Conservation (phyloP, 2,113 vertebrate genomes). For the Synodontis membranacea region DNA sequence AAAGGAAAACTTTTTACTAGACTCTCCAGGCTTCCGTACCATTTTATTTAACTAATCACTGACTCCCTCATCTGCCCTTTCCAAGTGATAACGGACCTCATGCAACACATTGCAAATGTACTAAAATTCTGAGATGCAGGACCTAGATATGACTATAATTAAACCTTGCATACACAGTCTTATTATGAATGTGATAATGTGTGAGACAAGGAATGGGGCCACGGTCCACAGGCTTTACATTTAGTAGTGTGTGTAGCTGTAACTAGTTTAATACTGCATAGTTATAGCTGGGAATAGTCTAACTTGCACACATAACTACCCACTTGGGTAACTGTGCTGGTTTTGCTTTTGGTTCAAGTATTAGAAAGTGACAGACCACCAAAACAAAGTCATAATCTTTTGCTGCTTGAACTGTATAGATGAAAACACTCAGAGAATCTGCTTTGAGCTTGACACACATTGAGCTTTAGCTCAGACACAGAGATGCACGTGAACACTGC, state of each 20-base stretch:
- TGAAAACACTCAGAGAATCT: neutral
- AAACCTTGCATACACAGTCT: neutral
- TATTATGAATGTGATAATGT: neutral
- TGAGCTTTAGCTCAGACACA: too few relatives aligned
- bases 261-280: neutral
- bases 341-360: neutral
- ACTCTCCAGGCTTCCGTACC: too few relatives aligned
- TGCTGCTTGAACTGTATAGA: neutral
- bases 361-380: neutral
- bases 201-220: neutral
- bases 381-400: neutral
- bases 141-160: neutral
- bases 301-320: neutral
- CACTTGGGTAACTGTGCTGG: neutral
- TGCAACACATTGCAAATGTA: neutral
- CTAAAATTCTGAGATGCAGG: neutral
- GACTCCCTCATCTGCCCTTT: too few relatives aligned
- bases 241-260: neutral
- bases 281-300: neutral
- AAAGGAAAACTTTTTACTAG: too few relatives aligned
- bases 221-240: neutral
- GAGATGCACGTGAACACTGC: too few relatives aligned
- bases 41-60: too few relatives aligned
- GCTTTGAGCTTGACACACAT: too few relatives aligned
- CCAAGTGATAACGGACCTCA: neutral